Evolutionary conservation across 2,888 invertebrate species (phyloP).

Genomic region (Pollenia griseotomentosa): DNA sequence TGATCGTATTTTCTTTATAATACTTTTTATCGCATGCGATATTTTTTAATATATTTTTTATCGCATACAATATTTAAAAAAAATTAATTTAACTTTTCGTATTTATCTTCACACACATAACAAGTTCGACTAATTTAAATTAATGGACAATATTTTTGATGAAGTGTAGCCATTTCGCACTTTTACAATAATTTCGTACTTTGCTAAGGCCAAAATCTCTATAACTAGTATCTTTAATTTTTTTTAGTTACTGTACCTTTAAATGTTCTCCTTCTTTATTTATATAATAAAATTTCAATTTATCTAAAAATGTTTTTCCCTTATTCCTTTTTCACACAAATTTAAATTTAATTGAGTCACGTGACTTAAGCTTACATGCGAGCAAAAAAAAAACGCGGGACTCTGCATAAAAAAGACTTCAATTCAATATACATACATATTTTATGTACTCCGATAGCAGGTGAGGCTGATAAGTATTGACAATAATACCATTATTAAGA

Average conservation of each 20-base stretch:
- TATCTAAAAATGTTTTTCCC: slow-evolving; percentile 10
- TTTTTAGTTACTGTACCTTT: background rate
- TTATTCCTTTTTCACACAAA: slow-evolving; percentile 21
- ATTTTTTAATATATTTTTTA: too few species aligned
- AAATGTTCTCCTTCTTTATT: background rate
- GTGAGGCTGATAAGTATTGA: background rate
- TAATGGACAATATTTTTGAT: too few species aligned
- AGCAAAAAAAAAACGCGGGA: background rate
- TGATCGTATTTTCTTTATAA: too few species aligned
- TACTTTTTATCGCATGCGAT: too few species aligned
- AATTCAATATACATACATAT: slow-evolving; percentile 33
- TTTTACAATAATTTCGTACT: too few species aligned
- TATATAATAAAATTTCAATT: slow-evolving; percentile 53
- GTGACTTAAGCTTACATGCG: slow-evolving; percentile 49
- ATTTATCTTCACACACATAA: too few species aligned
- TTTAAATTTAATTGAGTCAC: slow-evolving; percentile 70
- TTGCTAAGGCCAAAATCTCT: too few species aligned
- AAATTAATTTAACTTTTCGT: too few species aligned
- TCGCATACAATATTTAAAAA: too few species aligned
- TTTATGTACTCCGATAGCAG: slow-evolving; percentile 7
- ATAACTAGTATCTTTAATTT: background rate
- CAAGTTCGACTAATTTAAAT: too few species aligned
- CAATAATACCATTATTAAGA: background rate
- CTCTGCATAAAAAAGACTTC: background rate
- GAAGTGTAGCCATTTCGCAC: too few species aligned